These are phyloP conservation scores for Sparidentex hasta DNA, from an alignment of 2,797 vertebrate genomes.

Conservation along the genomic window DNA sequence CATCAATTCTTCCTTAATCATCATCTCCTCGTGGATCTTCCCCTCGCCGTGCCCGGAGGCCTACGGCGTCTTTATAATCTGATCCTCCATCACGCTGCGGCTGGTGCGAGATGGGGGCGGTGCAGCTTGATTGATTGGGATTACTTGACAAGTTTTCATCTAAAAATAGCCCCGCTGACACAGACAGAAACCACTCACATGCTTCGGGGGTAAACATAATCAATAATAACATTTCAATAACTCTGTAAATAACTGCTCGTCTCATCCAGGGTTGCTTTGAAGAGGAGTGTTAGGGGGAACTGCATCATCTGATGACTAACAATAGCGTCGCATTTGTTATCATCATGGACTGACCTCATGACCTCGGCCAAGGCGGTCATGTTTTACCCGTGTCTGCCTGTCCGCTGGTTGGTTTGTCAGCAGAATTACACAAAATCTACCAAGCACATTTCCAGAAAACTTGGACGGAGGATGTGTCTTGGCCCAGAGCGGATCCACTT, in stretches of 20 bases:
- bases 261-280: slow-evolving; percentile 25
- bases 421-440: too few relatives aligned
- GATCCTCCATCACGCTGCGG: slow-evolving; percentile 54
- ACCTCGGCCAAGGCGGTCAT: too few relatives aligned
- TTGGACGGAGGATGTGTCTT: too few relatives aligned
- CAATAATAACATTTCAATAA: slow-evolving; percentile 9
- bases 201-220: neutral
- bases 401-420: too few relatives aligned
- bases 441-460: too few relatives aligned
- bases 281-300: slow-evolving; percentile 8
- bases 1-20: slow-evolving; percentile 55
- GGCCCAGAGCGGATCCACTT: too few relatives aligned
- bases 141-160: slow-evolving; percentile 44
- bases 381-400: too few relatives aligned
- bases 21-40: slow-evolving; percentile 53
- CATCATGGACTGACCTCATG: neutral
- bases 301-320: slow-evolving; percentile 1
- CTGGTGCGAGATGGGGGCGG: slow-evolving; percentile 14
- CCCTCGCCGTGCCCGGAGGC: slow-evolving; percentile 37
- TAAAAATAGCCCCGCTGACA: slow-evolving; percentile 57
- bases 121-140: slow-evolving; percentile 56
- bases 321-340: neutral
- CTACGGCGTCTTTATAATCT: slow-evolving; percentile 47
- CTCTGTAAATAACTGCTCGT: slow-evolving; percentile 26
- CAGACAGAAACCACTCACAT: slow-evolving; percentile 26